These are phyloP conservation scores for Elysia crispata DNA, from an alignment of 2,888 invertebrate species.

Conservation along the genomic window DNA sequence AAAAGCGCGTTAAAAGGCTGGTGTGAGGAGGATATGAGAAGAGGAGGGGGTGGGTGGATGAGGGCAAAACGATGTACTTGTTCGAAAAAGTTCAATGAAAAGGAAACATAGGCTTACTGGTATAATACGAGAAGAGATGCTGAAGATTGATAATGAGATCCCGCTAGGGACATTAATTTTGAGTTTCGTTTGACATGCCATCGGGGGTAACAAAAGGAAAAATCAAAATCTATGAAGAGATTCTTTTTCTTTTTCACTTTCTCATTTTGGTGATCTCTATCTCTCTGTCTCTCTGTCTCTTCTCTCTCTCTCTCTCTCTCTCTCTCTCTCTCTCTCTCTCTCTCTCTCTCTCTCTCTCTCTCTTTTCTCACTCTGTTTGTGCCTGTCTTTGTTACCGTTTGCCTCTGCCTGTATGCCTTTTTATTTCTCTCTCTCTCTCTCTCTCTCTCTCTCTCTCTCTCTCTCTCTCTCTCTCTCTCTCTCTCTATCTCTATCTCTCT, in stretches of 20 bases:
- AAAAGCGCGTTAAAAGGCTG: background rate
- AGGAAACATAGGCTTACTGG: background rate
- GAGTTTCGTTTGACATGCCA: too few relatives aligned
- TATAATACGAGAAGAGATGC: too few relatives aligned
- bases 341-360: too few relatives aligned
- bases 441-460: conserved; percentile 23
- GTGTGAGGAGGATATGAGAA: too few relatives aligned
- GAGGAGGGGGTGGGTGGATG: background rate
- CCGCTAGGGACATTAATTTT: too few relatives aligned
- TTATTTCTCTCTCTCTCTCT: conserved; percentile 6
- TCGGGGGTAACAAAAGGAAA: background rate
- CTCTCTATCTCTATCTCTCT: too few relatives aligned
- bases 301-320: conserved; percentile 20
- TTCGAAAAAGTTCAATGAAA: background rate
- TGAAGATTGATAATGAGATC: too few relatives aligned
- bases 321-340: conserved; percentile 5
- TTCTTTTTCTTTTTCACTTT: background rate
- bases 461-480: conserved; percentile 3
- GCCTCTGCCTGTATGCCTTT: background rate
- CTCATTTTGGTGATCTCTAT: too few relatives aligned
- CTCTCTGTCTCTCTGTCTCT: background rate
- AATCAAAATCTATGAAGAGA: background rate
- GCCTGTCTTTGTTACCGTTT: background rate
- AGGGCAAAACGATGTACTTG: background rate
- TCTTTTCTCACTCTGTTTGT: too few relatives aligned